A percentile compares a stretch with the other conserved stretches of the same genome.
Evolutionary conservation across 2,888 invertebrate species (phyloP).

Genomic region (Gnatocerus cornutus): DNA sequence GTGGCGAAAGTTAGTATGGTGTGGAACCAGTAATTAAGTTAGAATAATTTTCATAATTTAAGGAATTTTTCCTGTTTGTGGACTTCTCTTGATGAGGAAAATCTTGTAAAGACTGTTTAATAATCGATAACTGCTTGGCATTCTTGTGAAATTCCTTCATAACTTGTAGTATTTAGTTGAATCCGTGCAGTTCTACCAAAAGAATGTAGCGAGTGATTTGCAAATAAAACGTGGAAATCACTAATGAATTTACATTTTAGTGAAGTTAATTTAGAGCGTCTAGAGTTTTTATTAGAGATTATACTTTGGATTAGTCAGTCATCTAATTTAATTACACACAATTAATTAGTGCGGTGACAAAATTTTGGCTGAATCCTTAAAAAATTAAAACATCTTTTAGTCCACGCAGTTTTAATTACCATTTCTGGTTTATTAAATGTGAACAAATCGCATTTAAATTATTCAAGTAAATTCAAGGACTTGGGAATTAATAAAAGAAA

Average conservation of each 20-base stretch:
- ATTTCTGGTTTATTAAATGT: not conserved
- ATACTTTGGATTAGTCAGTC: slow-evolving; percentile 5
- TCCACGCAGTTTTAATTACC: slow-evolving; percentile 2
- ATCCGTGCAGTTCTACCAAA: not conserved
- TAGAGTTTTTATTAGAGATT: slow-evolving; percentile 24
- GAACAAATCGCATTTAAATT: slow-evolving; percentile 21
- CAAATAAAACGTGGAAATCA: slow-evolving; percentile 2
- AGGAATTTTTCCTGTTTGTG: slow-evolving; percentile 3
- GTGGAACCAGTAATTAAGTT: not conserved
- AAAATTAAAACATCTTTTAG: not conserved
- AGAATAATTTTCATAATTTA: not conserved
- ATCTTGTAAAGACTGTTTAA: slow-evolving; percentile 26
- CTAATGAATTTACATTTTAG: slow-evolving; percentile 35
- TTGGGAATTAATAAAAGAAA: slow-evolving; percentile 41
- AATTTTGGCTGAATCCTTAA: not conserved
- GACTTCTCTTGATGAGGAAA: slow-evolving; percentile 23
- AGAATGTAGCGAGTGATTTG: slow-evolving; percentile 5
- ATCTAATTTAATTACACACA: slow-evolving; percentile 1
- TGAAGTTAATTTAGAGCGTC: slow-evolving; percentile 29
- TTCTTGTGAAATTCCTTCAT: slow-evolving; percentile 29
- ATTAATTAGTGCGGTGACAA: not conserved
- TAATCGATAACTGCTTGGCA: slow-evolving; percentile 22
- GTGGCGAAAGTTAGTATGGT: not conserved
- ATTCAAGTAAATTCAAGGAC: slow-evolving; percentile 32
- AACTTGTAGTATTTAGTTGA: slow-evolving; percentile 29